These are phyloP conservation scores for Epinotia ramella DNA, from an alignment of 2,888 invertebrate genomes.

Conservation along the genomic window DNA sequence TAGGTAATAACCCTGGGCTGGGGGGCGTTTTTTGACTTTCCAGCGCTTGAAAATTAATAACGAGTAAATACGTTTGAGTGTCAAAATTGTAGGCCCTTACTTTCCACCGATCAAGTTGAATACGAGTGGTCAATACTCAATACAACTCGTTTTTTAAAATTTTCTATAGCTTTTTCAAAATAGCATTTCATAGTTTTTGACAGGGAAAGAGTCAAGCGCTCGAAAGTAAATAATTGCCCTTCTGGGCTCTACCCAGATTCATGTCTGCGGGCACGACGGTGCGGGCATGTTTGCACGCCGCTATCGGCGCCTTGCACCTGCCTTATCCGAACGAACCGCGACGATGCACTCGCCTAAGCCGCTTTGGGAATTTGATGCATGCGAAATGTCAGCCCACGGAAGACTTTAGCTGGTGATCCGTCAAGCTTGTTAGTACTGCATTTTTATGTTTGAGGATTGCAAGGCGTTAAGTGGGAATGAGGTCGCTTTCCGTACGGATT, in stretches of 20 bases:
- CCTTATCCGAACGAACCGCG: slow-evolving; percentile 37
- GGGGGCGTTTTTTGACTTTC: too few species aligned
- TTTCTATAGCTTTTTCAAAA: too few species aligned
- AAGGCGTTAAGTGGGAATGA: neutral
- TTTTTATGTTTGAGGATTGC: slow-evolving; percentile 6
- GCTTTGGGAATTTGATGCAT: slow-evolving; percentile 74
- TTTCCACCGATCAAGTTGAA: too few species aligned
- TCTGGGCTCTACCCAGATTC: neutral
- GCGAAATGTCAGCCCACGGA: slow-evolving; percentile 50
- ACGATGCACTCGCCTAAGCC: slow-evolving; percentile 59
- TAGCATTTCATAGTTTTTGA: too few species aligned
- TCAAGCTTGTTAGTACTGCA: slow-evolving; percentile 30
- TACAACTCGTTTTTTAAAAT: too few species aligned
- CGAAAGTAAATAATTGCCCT: too few species aligned
- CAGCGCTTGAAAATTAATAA: too few species aligned
- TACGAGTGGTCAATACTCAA: too few species aligned
- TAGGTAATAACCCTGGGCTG: too few species aligned
- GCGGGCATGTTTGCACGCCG: slow-evolving; percentile 14
- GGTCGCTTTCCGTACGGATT: neutral
- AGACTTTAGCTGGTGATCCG: slow-evolving; percentile 24
- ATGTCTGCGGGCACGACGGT: neutral
- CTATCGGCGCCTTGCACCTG: slow-evolving; percentile 42
- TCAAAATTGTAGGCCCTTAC: too few species aligned
- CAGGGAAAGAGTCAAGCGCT: too few species aligned
- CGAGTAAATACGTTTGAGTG: too few species aligned